Evolutionary conservation across 2,888 invertebrate species (phyloP), one percentile per base, ranked within the genome.

Genomic region (Sabatieria punctata): DNA sequence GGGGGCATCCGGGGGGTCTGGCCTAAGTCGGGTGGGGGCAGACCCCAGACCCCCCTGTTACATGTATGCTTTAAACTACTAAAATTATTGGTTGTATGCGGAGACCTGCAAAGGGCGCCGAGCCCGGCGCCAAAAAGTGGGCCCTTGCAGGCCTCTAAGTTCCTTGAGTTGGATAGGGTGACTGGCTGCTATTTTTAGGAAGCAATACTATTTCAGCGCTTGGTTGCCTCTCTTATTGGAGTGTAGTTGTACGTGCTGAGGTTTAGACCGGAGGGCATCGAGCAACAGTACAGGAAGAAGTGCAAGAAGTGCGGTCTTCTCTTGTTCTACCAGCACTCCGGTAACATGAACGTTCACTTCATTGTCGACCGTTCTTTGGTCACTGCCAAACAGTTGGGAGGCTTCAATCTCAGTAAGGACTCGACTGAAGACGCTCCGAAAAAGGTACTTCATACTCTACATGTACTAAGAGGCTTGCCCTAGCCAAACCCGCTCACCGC

Each of bases 241-340:
- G 39, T 47, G 15, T 15, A 39, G 54, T 51, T 6, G 30, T 30
- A 15, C 8, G 30, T 11, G 30, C 6, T 40, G 36, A 42, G 21
- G 0, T 59, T 30, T 59, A 76, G 91, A 35, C 74, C 78, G 6
- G 83, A 84, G 65, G 93, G 93, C 15, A 82, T 97, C 45, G 97
- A 99, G 66, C 78, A 79, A 56, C 97, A 99, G 63, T 80, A 79
- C 66, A 69, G 86, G 57, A 74, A 82, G 55, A 89, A 89, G 62
- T 91, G 91, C 65, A 80, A 79, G 71, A 79, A 79, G 74, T 79
- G 69, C 57, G 57, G 46, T 18, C 73, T 97, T 18, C 78, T 84
- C 11, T 72, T 97, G 8, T 95, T 85, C 66, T 97, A 97, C 65
- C 85, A 88, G 61, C 88, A 88, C 64, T 78, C 80, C 21, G 77